These are phyloP conservation scores for Trididemnum miniatum DNA, from an alignment of 23 tunicate species.

Conservation along the genomic window DNA sequence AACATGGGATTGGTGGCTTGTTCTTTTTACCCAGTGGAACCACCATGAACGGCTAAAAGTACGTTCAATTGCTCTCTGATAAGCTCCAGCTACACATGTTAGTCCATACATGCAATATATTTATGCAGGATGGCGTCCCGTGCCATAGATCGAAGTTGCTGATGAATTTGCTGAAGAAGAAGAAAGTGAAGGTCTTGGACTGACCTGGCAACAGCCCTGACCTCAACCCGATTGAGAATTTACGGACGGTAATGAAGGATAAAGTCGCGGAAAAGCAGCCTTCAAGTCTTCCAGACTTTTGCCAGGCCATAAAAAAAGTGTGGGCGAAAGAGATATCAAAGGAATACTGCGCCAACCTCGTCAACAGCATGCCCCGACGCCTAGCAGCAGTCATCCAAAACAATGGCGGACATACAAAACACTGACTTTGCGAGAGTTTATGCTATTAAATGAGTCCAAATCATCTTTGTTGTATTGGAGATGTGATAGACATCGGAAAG, in stretches of 20 bases:
- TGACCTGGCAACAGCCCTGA: conserved; percentile 23
- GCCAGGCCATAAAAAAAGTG: conserved; percentile 16
- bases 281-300: conserved; percentile 14
- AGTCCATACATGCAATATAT: conserved; percentile 27
- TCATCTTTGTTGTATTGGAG: conserved; percentile 20
- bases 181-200: conserved; percentile 18
- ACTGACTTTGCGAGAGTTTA: conserved; percentile 14
- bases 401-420: conserved; percentile 34
- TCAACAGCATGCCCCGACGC: conserved; percentile 26
- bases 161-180: conserved; percentile 13
- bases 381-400: conserved; percentile 26
- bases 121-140: conserved; percentile 30
- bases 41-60: conserved; percentile 9
- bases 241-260: conserved; percentile 25
- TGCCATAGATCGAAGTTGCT: conserved; percentile 30
- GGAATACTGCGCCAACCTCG: conserved; percentile 25
- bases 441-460: conserved; percentile 21
- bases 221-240: conserved; percentile 31
- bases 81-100: conserved; percentile 16
- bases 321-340: conserved; percentile 7
- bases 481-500: conserved; percentile 13
- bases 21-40: conserved; percentile 23
- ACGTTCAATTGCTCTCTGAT: conserved; percentile 17
- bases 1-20: conserved; percentile 9
- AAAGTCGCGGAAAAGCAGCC: conserved; percentile 22